Evolutionary conservation across 2,797 vertebrate species (phyloP), one percentile per base, ranked within the genome.

Genomic region (Fistularia commersonii): DNA sequence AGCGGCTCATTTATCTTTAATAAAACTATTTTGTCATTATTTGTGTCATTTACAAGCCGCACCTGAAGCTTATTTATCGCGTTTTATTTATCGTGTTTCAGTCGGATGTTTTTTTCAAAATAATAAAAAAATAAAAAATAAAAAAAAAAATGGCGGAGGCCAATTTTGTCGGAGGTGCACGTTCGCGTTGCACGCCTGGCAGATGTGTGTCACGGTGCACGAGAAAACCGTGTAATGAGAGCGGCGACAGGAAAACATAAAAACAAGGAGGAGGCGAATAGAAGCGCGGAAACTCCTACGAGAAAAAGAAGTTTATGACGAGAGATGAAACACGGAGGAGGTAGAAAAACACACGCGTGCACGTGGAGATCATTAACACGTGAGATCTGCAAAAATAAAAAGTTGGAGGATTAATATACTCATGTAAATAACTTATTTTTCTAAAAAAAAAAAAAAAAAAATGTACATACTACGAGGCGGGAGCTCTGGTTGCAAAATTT

Each of bases 281-380:
- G 2, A 23, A 23, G 23, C 4, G 23, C 4, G 23, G 23, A 4
- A 2, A 4, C 23, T 23, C 23, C 23, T 23, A 23, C 23, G 23
- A 23, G 23, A 23, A 23, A 23, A 11, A 41, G 39, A 41, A 41
- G 39, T 41, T 41, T 8, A 41, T 12, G 11, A 11, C 11, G 13
- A 41, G 39, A 11, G 11, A 41, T 6, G 11, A 23, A 41, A 12
- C 13, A 41, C 10, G 5, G 31, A 11, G 44, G 23, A 23, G 31
- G 31, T 32, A 47, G 5, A 37, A 50, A 36, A 61, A 32, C 36
- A 45, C 11, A 51, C 32, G 40, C 3, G 11, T 15, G 14, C 0
- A 34, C 14, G 54, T 3, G 43, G 8, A 44, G 33, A 40, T 53
- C 59, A 61, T 76, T 68, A 78, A 61, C 68, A 77, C 66, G 57